A percentile compares a stretch with the other conserved stretches of the same genome.
These are phyloP conservation scores for Donacobius atricapilla DNA, from an alignment of 2,113 vertebrate species.

Conservation along the genomic window DNA sequence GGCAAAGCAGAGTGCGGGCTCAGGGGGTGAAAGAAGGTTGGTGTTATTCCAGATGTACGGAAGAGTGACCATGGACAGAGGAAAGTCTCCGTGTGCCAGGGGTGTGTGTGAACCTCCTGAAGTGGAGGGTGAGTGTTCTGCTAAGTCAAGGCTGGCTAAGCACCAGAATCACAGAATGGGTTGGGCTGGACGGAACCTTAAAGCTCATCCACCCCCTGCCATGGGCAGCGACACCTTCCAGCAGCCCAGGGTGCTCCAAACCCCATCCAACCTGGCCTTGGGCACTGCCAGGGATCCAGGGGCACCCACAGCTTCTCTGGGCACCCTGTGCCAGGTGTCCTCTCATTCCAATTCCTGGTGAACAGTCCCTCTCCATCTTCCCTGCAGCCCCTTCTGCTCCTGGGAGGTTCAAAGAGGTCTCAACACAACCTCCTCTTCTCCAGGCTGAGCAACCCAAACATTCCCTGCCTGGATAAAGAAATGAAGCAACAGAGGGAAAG, in stretches of 20 bases:
- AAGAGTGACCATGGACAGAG: background rate
- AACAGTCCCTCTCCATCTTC: background rate
- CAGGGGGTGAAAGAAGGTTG: background rate
- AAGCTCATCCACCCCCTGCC: background rate
- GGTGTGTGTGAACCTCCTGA: background rate
- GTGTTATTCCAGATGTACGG: constrained; percentile 16
- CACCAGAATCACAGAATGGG: background rate
- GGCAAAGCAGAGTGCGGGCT: background rate
- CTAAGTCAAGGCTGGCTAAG: background rate
- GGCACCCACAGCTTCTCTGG: background rate
- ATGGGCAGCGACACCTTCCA: background rate
- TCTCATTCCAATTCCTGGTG: background rate
- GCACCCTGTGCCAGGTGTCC: background rate
- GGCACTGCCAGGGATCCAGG: background rate
- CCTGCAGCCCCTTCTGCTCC: background rate
- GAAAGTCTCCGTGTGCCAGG: background rate
- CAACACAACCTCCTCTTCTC: background rate
- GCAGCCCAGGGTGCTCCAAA: background rate
- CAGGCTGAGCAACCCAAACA: background rate
- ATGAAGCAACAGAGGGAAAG: background rate
- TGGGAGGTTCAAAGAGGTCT: background rate
- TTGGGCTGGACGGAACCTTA: background rate
- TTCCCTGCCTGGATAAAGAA: background rate
- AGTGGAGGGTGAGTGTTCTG: background rate
- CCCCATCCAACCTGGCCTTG: fast-evolving